Conservation (phyloP, 2,797 vertebrate species). For the Toxotes lorentzi region DNA sequence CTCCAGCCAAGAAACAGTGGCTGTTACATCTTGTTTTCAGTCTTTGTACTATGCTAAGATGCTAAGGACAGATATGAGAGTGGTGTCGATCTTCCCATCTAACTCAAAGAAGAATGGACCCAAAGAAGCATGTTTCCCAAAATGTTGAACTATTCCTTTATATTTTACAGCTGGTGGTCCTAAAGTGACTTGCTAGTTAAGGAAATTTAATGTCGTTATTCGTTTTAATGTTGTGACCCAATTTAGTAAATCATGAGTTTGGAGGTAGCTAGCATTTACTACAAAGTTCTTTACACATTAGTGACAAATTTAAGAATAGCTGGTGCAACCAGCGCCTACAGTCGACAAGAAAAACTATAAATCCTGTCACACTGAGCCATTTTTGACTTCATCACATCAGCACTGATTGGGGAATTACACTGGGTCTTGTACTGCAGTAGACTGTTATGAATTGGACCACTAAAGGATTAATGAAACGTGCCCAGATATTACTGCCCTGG, state of each 20-base stretch:
- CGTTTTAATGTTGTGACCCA: not conserved
- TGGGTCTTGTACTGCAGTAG: conserved; percentile 40
- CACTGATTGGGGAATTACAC: conserved; percentile 60
- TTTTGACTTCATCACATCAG: conserved; percentile 53
- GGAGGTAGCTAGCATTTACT: not conserved
- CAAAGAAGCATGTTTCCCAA: not conserved
- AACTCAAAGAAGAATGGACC: too few relatives aligned
- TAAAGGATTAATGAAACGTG: conserved; percentile 81
- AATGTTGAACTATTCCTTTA: not conserved
- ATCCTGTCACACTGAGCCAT: conserved; percentile 39
- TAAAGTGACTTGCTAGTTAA: not conserved
- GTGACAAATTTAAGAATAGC: not conserved
- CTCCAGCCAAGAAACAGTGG: not conserved
- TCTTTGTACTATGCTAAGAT: not conserved
- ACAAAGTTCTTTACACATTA: not conserved
- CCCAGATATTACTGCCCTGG: conserved; percentile 71
- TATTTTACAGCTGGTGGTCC: not conserved
- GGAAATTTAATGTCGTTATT: not conserved
- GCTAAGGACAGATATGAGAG: not conserved
- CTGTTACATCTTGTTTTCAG: not conserved
- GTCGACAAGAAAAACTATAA: conserved; percentile 22
- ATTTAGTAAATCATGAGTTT: not conserved
- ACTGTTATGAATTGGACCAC: conserved; percentile 71
- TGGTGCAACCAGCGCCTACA: not conserved
- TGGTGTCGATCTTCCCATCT: not conserved